Conservation (phyloP, 1,140 invertebrate species). For the Diachasma alloeum region DNA sequence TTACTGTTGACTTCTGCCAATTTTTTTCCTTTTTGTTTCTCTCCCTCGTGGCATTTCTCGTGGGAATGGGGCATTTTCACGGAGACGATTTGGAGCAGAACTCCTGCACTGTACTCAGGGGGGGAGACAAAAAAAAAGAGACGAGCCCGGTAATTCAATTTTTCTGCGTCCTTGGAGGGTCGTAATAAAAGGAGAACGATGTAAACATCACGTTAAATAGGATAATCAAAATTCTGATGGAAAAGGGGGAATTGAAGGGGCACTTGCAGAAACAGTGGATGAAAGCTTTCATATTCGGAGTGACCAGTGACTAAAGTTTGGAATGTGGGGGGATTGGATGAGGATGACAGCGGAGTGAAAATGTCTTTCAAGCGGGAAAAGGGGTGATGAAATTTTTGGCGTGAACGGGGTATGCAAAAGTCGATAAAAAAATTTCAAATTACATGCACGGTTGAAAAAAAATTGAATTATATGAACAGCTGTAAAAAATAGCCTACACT, state of each 20-base stretch:
- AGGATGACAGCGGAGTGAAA: too few relatives aligned
- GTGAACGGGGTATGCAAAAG: too few relatives aligned
- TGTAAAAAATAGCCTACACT: too few relatives aligned
- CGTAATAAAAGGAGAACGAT: constrained; percentile 13
- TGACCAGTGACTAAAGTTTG: not conserved
- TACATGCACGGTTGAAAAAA: too few relatives aligned
- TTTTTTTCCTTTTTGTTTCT: not conserved
- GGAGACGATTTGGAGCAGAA: constrained; percentile 6
- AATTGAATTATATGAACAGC: too few relatives aligned
- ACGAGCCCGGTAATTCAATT: constrained; percentile 15
- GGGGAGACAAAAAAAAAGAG: not conserved
- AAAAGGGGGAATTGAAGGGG: not conserved
- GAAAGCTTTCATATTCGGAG: not conserved
- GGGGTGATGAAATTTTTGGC: too few relatives aligned
- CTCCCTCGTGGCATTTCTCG: constrained; percentile 9
- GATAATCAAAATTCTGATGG: constrained; percentile 6
- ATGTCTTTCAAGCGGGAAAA: too few relatives aligned
- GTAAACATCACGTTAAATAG: constrained; percentile 17
- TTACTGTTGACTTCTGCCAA: constrained; percentile 19
- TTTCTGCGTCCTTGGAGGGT: not conserved
- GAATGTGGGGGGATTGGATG: not conserved
- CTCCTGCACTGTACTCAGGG: not conserved
- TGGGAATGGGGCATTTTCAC: constrained; percentile 19
- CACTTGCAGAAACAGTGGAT: not conserved
- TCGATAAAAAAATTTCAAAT: too few relatives aligned